phyloP scores from a whole-genome alignment of 1,140 invertebrate species.

The Apocrypta bakeri region DNA sequence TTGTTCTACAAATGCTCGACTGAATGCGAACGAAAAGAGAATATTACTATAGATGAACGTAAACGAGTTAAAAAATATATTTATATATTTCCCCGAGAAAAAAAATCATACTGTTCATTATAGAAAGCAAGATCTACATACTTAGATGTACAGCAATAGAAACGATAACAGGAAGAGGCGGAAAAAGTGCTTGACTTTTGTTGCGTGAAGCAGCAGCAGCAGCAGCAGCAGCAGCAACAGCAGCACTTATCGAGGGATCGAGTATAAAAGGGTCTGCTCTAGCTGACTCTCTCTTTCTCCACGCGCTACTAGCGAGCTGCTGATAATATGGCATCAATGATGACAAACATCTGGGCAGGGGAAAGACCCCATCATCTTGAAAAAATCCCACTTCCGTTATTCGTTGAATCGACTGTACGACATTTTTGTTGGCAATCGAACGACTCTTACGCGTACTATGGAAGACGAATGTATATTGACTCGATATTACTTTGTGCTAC shows the following conservation, averaged over 20 bases:
- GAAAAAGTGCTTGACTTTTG: slow-evolving; percentile 32
- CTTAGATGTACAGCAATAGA: not conserved
- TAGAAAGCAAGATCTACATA: not conserved
- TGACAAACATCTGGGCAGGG: slow-evolving; percentile 21
- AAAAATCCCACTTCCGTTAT: slow-evolving; percentile 37
- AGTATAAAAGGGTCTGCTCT: slow-evolving; percentile 35
- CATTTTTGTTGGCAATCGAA: not conserved
- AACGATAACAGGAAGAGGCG: not conserved
- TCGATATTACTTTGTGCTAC: too few relatives aligned
- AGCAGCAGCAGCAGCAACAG: not conserved
- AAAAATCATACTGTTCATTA: not conserved
- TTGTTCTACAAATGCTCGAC: too few relatives aligned
- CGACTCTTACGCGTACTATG: not conserved
- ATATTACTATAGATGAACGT: too few relatives aligned
- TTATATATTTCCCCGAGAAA: not conserved
- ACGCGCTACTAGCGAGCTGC: not conserved
- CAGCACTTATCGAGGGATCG: not conserved
- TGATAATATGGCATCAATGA: slow-evolving; percentile 35
- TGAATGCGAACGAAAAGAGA: too few relatives aligned
- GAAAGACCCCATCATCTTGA: slow-evolving; percentile 44
- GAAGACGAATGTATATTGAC: not conserved
- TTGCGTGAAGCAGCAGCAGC: not conserved
- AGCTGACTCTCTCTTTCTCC: slow-evolving; percentile 1
- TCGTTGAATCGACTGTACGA: not conserved
- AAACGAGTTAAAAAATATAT: too few relatives aligned